These are phyloP conservation scores for Odontomachus brunneus DNA, from an alignment of 1,140 invertebrate species.

Conservation along the genomic window DNA sequence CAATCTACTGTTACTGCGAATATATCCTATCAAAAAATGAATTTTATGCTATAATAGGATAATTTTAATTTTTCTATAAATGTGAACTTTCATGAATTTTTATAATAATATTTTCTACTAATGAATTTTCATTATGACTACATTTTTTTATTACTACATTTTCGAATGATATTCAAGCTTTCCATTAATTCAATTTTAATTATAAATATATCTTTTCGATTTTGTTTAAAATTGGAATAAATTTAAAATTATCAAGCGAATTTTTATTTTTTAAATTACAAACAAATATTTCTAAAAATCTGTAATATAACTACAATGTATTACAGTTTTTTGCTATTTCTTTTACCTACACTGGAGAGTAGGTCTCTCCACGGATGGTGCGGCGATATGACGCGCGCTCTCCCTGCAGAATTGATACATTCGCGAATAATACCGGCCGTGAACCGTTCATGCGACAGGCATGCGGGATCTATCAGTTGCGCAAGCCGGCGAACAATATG, in stretches of 20 bases:
- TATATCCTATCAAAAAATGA: no score
- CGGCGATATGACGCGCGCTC: background rate
- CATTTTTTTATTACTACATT: background rate
- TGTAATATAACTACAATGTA: no score
- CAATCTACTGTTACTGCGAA: no score
- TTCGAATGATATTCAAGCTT: conserved; percentile 6
- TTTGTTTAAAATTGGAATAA: background rate
- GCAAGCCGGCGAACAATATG: background rate
- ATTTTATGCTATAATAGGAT: no score
- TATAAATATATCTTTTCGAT: background rate
- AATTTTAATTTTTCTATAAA: background rate
- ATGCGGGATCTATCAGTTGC: background rate
- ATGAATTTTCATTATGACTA: background rate
- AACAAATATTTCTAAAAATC: no score
- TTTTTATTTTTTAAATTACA: no score
- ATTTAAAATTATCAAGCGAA: background rate
- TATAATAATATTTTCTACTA: background rate
- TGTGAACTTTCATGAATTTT: background rate
- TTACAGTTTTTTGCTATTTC: no score
- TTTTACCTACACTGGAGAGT: no score
- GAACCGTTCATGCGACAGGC: background rate
- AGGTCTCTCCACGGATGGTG: no score
- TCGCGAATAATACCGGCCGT: background rate
- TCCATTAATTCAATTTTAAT: background rate
- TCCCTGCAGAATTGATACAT: background rate